These are phyloP conservation scores for Podarcis muralis DNA, from an alignment of 2,113 vertebrate genomes.

Conservation along the genomic window DNA sequence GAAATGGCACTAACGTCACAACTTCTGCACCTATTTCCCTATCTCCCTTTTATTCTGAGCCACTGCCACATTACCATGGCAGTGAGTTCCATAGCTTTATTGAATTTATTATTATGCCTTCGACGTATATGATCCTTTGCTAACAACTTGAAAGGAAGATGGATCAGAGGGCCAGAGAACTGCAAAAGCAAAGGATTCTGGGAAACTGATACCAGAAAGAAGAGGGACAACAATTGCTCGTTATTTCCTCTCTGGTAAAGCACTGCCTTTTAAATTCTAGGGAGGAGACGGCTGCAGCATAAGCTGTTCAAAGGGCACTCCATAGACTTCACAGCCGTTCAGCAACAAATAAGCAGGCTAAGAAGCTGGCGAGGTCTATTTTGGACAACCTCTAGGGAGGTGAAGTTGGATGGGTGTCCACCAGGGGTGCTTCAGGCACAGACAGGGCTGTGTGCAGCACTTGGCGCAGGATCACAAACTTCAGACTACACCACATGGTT, in stretches of 20 bases:
- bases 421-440: not conserved
- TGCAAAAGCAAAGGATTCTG: not conserved
- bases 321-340: not conserved
- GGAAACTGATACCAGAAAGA: not conserved
- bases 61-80: not conserved
- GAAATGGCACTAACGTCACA: not conserved
- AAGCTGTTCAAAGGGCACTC: not conserved
- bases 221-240: not conserved
- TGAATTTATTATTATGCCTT: not conserved
- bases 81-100: no score
- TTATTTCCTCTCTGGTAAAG: not conserved
- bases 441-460: not conserved
- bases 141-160: not conserved
- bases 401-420: not conserved
- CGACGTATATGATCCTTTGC: not conserved
- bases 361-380: not conserved
- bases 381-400: not conserved
- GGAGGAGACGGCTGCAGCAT: not conserved
- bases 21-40: not conserved
- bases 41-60: not conserved
- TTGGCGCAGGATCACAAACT: no score
- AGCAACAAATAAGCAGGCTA: not conserved
- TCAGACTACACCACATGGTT: no score
- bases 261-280: not conserved
- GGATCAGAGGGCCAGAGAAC: constrained; percentile 24